Evolutionary conservation across 2,113 vertebrate genomes (phyloP).

Genomic region (Oncorhynchus keta): DNA sequence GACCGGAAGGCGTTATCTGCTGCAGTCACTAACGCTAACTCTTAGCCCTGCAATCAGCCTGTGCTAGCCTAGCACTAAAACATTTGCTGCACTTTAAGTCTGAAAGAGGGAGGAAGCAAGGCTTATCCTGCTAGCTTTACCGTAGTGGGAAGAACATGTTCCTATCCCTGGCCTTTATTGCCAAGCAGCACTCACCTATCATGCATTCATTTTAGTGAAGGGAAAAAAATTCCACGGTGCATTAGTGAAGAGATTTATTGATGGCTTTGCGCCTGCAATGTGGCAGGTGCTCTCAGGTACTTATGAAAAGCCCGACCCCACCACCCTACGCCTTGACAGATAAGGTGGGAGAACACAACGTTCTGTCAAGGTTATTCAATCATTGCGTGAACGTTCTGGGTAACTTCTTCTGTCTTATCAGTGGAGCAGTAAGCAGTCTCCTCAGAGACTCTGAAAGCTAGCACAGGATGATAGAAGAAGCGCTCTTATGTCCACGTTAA

Average conservation of each 20-base stretch:
- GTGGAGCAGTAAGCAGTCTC: slow-evolving; percentile 42
- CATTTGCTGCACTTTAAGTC: slow-evolving; percentile 15
- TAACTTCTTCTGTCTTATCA: slow-evolving; percentile 59
- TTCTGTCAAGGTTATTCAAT: slow-evolving; percentile 58
- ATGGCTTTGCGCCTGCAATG: slow-evolving; percentile 61
- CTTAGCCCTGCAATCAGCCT: slow-evolving; percentile 12
- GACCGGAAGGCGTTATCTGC: too few relatives aligned
- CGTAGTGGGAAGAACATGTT: slow-evolving; percentile 53
- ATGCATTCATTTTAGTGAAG: slow-evolving; percentile 72
- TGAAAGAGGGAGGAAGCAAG: neutral
- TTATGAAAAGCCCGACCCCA: slow-evolving; percentile 45
- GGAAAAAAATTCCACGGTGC: slow-evolving; percentile 60
- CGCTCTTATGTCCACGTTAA: neutral
- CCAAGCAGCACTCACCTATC: slow-evolving; percentile 50
- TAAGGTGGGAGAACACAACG: neutral
- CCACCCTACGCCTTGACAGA: slow-evolving; percentile 42
- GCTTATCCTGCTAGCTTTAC: slow-evolving; percentile 43
- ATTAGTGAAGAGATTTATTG: slow-evolving; percentile 75
- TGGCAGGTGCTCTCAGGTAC: slow-evolving; percentile 69
- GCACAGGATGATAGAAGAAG: slow-evolving; percentile 44
- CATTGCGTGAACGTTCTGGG: slow-evolving; percentile 52
- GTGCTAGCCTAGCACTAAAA: slow-evolving; percentile 5
- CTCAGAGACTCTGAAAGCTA: slow-evolving; percentile 38
- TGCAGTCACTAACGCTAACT: too few relatives aligned
- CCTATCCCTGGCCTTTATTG: slow-evolving; percentile 46